A percentile compares a stretch with the other conserved stretches of the same genome.
Evolutionary conservation across 2,888 invertebrate genomes (phyloP).

Genomic region (Ectemnius lituratus): DNA sequence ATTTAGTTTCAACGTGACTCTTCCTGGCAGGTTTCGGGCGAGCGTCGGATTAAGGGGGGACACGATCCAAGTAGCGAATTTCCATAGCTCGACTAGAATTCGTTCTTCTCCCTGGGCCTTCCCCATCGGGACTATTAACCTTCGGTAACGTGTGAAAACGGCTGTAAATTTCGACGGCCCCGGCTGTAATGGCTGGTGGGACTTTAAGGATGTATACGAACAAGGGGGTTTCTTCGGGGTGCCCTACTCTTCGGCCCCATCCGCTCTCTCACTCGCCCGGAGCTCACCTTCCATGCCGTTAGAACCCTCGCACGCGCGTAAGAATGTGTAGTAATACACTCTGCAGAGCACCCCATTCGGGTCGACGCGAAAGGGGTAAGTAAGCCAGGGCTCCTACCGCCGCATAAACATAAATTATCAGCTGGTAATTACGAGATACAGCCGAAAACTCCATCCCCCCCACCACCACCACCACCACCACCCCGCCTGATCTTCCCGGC

Average conservation of each 20-base stretch:
- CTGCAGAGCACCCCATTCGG: constrained; percentile 54
- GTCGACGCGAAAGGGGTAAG: constrained; percentile 73
- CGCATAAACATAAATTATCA: constrained; percentile 78
- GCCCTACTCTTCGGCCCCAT: constrained; percentile 31
- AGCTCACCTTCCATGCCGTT: constrained; percentile 41
- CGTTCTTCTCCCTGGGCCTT: constrained; percentile 49
- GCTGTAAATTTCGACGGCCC: constrained; percentile 71
- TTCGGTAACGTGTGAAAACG: constrained; percentile 75
- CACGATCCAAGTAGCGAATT: neutral
- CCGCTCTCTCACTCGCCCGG: constrained; percentile 12
- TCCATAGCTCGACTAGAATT: constrained; percentile 49
- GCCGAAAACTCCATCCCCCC: constrained; percentile 49
- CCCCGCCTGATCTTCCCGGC: no score
- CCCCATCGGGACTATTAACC: constrained; percentile 68
- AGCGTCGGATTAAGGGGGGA: no score
- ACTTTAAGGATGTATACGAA: constrained; percentile 72
- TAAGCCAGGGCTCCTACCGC: constrained; percentile 68
- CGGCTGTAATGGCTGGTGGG: constrained; percentile 71
- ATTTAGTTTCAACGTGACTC: neutral
- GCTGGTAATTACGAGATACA: constrained; percentile 78
- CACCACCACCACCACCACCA: no score
- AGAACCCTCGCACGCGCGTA: constrained; percentile 63
- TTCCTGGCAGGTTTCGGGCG: neutral
- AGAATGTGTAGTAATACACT: constrained; percentile 77
- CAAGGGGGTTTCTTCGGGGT: constrained; percentile 50